phyloP scores from a whole-genome alignment of 2,113 vertebrate genomes.

The Balaenoptera acutorostrata region DNA sequence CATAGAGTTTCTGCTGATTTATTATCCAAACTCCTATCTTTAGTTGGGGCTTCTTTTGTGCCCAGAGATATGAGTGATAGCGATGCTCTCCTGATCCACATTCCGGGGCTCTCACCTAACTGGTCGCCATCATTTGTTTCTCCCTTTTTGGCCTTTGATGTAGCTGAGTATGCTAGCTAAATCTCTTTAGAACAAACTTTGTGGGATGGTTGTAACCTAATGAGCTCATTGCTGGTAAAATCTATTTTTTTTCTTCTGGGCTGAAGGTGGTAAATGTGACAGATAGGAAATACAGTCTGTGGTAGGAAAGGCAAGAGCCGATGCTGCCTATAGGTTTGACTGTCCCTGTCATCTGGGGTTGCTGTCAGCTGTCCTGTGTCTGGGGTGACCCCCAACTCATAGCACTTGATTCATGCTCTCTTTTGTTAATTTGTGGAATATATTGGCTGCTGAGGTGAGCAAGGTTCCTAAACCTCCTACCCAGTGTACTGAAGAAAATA shows the following conservation, averaged over 20 bases:
- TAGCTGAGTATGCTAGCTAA: background rate
- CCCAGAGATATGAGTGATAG: background rate
- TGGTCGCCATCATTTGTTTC: background rate
- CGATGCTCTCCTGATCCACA: background rate
- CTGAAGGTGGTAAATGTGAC: background rate
- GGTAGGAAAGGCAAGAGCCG: background rate
- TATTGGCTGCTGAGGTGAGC: background rate
- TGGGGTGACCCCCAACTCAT: background rate
- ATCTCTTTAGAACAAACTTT: conserved; percentile 20
- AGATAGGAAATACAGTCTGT: background rate
- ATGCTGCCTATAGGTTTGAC: background rate
- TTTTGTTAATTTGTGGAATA: background rate
- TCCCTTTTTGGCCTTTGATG: background rate
- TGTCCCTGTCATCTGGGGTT: background rate
- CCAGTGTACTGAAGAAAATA: background rate
- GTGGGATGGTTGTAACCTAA: background rate
- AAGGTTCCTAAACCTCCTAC: background rate
- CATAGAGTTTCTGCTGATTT: background rate
- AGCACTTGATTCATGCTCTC: background rate
- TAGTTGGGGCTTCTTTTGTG: background rate
- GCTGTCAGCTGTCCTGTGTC: background rate
- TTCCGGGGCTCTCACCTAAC: background rate
- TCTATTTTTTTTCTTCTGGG: background rate
- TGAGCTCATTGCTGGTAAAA: background rate
- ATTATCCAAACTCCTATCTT: background rate